Evolutionary conservation across 2,888 invertebrate genomes (phyloP).

Genomic region (Pasiphila rectangulata): DNA sequence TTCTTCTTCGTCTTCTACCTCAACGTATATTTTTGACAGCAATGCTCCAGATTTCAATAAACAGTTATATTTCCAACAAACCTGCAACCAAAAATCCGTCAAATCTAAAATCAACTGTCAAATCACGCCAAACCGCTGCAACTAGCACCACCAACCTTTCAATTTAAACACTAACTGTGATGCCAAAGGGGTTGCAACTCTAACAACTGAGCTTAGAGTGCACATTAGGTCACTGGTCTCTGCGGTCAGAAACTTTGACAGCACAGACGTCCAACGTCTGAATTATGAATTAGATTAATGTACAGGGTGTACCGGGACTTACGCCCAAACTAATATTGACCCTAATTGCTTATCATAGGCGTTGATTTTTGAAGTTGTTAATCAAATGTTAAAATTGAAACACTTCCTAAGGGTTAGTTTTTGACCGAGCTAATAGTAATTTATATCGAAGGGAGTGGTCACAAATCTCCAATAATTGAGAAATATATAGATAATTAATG

Average conservation of each 20-base stretch:
- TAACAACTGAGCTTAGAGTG: conserved; percentile 5
- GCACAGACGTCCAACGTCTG: conserved; percentile 33
- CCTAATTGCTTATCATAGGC: too few relatives aligned
- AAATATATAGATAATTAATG: too few relatives aligned
- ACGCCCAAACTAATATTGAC: neutral
- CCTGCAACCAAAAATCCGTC: neutral
- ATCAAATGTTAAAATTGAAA: too few relatives aligned
- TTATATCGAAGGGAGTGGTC: too few relatives aligned
- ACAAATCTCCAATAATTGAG: too few relatives aligned
- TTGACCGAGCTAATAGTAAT: too few relatives aligned
- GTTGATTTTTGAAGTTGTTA: too few relatives aligned
- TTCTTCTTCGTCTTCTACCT: too few relatives aligned
- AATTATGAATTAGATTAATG: conserved; percentile 22
- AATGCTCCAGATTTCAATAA: too few relatives aligned
- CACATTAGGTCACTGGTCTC: conserved; percentile 16
- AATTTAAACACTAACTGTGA: neutral
- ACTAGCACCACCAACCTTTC: neutral
- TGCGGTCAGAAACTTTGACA: conserved; percentile 37
- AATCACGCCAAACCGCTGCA: conserved; percentile 4
- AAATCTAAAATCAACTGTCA: neutral
- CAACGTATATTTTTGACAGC: too few relatives aligned
- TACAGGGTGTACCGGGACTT: conserved; percentile 3
- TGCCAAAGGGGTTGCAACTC: conserved; percentile 14
- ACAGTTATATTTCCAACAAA: neutral
- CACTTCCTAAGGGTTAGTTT: too few relatives aligned